Conservation (phyloP, 2,797 vertebrate genomes). For the Kryptopterus vitreolus region DNA sequence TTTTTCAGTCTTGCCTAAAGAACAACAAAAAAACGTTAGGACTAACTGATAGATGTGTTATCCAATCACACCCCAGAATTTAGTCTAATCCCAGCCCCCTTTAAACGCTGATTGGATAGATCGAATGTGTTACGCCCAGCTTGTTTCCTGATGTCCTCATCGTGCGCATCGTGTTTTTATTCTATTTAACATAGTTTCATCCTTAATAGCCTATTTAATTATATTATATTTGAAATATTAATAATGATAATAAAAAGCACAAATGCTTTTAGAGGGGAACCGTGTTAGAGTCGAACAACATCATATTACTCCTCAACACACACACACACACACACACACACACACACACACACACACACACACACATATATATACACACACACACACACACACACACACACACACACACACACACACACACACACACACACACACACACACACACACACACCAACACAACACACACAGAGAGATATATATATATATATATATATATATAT, state of each 20-base stretch:
- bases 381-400: too few species aligned
- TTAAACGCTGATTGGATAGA: constrained; percentile 8
- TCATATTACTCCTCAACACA: not conserved
- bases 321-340: too few species aligned
- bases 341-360: too few species aligned
- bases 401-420: too few species aligned
- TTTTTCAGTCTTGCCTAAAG: not conserved
- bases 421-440: too few species aligned
- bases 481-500: too few species aligned
- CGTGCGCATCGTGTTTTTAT: not conserved
- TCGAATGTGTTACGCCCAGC: not conserved
- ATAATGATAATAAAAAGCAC: not conserved
- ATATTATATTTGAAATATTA: not conserved
- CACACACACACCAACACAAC: too few species aligned
- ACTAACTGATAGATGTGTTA: not conserved
- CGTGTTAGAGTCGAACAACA: not conserved
- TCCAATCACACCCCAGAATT: not conserved
- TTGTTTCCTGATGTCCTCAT: not conserved
- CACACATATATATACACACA: too few species aligned
- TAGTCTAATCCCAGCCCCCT: not conserved
- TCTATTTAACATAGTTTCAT: not conserved
- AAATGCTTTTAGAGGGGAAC: not conserved
- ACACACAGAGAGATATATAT: too few species aligned
- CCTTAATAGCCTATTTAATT: not conserved
- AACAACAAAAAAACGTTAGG: not conserved